Percentiles rank a stretch among this genome's conserved stretches.
phyloP scores from a whole-genome alignment of 2,113 vertebrate genomes.

The Chitala chitala region DNA sequence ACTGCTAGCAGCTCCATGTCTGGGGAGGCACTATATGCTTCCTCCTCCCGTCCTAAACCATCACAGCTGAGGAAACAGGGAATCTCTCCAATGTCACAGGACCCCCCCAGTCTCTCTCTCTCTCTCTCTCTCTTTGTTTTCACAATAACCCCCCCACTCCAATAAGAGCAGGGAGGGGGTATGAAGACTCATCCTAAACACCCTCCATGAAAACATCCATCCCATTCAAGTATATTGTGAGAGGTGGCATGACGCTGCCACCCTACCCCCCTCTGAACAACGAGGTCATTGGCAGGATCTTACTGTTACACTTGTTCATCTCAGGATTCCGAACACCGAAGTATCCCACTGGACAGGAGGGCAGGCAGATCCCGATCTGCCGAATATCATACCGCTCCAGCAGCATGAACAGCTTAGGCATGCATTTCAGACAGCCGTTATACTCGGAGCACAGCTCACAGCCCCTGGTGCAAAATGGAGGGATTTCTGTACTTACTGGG shows the following conservation, averaged over 20 bases:
- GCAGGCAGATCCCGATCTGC: slow-evolving; percentile 88
- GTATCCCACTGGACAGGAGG: slow-evolving; percentile 89
- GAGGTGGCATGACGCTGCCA: background rate
- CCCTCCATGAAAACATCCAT: background rate
- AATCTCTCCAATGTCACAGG: background rate
- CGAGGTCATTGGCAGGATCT: slow-evolving; percentile 53
- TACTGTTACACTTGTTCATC: slow-evolving; percentile 97
- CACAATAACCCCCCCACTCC: background rate
- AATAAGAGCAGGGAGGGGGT: too few species aligned
- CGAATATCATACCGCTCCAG: slow-evolving; percentile 93
- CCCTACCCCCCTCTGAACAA: too few species aligned
- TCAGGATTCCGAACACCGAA: slow-evolving; percentile 91
- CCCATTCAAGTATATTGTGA: too few species aligned
- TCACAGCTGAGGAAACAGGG: background rate
- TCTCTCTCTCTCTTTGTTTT: background rate
- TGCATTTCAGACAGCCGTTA: slow-evolving; percentile 94
- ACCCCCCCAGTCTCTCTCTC: background rate
- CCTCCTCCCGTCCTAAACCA: slow-evolving; percentile 7
- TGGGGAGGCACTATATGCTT: slow-evolving; percentile 19
- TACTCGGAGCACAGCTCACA: slow-evolving; percentile 94
- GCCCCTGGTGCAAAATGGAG: slow-evolving; percentile 83
- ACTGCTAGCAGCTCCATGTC: slow-evolving; percentile 34
- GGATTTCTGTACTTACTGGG: slow-evolving; percentile 83
- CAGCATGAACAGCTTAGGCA: slow-evolving; percentile 92
- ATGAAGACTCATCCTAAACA: too few species aligned